Evolutionary conservation across 2,888 invertebrate genomes (phyloP), one percentile per base, ranked within the genome.

Genomic region (Syrista parreyssii): DNA sequence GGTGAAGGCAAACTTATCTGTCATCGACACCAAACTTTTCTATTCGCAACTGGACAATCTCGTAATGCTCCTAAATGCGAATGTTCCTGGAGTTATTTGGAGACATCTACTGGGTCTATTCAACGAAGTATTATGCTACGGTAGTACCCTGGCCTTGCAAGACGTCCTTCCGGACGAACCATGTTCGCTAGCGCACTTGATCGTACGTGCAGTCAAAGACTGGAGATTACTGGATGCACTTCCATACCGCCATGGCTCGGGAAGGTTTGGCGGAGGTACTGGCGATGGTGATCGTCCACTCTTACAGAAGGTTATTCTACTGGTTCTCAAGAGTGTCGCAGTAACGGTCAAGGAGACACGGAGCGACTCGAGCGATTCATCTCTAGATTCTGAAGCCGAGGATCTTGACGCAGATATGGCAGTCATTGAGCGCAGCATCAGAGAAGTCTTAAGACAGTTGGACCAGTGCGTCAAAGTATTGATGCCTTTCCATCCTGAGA

Each of bases 391-490:
- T 0, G 96, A 96, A 73, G 96, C 96, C 81, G 96, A 96, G 86
- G 97, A 97, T 90, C 96, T 96, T 23, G 96, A 96, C 91, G 96
- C 96, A 83, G 98, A 97, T 87, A 97, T 97, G 96, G 96, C 96
- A 84, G 94, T 97, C 34, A 97, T 97, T 15, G 97, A 97, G 88
- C 92, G 97, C 79, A 97, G 97, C 33, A 97, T 97, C 81, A 92
- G 96, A 73, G 97, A 97, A 91, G 97, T 97, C 0, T 91, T 97
- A 31, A 95, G 95, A 84, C 96, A 97, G 88, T 92, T 97, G 40
- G 97, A 98, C 89, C 93, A 94, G 75, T 97, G 97, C 87, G 95
- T 98, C 12, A 96, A 97, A 88, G 94, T 95, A 80, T 94, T 95
- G 78, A 92, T 97, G 83, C 96, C 97, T 81, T 97, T 96, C 89